Evolutionary conservation across 2,113 vertebrate species (phyloP).

Genomic region (Apus apus): DNA sequence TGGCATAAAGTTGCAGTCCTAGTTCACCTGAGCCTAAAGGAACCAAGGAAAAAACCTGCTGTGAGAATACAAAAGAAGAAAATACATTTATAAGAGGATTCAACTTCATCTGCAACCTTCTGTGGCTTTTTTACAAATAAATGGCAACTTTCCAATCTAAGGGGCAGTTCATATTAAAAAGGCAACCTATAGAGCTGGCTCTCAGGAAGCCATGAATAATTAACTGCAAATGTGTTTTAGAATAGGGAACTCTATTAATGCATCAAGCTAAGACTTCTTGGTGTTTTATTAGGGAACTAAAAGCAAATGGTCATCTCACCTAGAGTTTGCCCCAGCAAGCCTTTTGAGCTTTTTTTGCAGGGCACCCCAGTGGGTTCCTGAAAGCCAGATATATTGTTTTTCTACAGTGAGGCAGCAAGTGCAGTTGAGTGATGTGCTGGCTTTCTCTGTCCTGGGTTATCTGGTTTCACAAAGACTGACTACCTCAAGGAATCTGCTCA

Average conservation of each 20-base stretch:
- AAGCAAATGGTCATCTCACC: not conserved
- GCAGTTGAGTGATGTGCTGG: not conserved
- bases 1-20: conserved; percentile 33
- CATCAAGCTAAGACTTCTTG: not conserved
- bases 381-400: not conserved
- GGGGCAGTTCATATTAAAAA: not conserved
- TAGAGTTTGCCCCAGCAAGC: not conserved
- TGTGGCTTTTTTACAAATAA: not conserved
- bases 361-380: not conserved
- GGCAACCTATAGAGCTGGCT: not conserved
- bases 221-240: not conserved
- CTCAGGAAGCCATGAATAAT: not conserved
- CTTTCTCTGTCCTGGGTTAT: not conserved
- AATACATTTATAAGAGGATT: conserved; percentile 16
- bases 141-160: conserved; percentile 8
- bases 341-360: not conserved
- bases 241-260: not conserved
- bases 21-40: conserved; percentile 45
- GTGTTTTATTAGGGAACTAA: not conserved
- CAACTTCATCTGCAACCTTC: not conserved
- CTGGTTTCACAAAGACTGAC: not conserved
- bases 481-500: not conserved
- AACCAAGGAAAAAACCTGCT: not conserved
- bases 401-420: not conserved
- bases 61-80: conserved; percentile 23